Percentiles rank a stretch among this genome's conserved stretches.
Evolutionary conservation across 2,888 invertebrate species (phyloP).

Genomic region (Catocala fraxini): DNA sequence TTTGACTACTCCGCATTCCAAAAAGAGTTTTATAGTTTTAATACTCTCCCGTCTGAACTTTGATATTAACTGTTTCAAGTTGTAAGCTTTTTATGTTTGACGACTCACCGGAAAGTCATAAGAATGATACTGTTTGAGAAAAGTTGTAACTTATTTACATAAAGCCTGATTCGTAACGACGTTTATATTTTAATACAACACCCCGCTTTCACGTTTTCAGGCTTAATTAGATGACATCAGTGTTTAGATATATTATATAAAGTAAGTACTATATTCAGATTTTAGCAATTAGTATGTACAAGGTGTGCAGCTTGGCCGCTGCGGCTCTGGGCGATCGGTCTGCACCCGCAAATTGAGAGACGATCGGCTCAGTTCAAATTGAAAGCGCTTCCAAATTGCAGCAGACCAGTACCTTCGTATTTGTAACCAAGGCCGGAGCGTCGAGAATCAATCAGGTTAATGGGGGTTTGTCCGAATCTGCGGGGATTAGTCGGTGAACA

Average conservation of each 20-base stretch:
- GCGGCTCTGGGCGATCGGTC: conserved; percentile 54
- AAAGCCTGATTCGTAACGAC: conserved; percentile 22
- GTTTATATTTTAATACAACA: conserved; percentile 16
- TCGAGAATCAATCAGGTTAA: conserved; percentile 84
- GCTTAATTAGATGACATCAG: not conserved
- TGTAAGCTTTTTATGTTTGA: conserved; percentile 33
- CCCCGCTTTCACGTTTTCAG: not conserved
- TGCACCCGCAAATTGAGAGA: conserved; percentile 74
- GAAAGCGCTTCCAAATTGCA: conserved; percentile 81
- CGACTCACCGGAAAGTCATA: conserved; percentile 24
- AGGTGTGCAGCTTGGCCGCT: conserved; percentile 28
- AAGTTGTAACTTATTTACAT: conserved; percentile 36
- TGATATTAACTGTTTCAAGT: conserved; percentile 35
- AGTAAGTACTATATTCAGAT: conserved; percentile 6
- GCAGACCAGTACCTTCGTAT: conserved; percentile 74
- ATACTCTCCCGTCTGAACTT: conserved; percentile 30
- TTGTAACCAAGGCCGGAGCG: conserved; percentile 75
- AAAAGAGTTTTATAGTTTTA: conserved; percentile 26
- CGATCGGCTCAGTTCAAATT: conserved; percentile 79
- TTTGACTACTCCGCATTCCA: conserved; percentile 13
- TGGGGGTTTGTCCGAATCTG: conserved; percentile 80
- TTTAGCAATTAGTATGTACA: conserved; percentile 22
- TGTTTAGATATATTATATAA: not conserved
- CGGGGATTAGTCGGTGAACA: conserved; percentile 76
- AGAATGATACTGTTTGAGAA: conserved; percentile 32